Base-by-base conservation (phyloP, 2,113 vertebrate species). In the Saguinus midas region DNA sequence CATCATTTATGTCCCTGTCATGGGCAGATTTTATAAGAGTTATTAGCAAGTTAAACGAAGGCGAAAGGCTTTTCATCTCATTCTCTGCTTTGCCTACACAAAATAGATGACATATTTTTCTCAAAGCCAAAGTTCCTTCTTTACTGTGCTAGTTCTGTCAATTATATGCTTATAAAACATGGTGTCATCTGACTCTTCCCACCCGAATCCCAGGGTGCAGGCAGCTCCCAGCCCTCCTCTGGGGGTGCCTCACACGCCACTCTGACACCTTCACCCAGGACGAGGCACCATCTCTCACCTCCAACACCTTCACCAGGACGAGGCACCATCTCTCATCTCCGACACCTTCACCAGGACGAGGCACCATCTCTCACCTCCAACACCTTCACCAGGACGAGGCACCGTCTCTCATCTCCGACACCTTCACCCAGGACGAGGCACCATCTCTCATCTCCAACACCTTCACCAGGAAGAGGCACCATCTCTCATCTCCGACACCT, bases 21-120 rank as follows among this genome's bases (percentile, higher is more conserved):
- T 50, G 76, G 50, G 84, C 20, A 92, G 58, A 57, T 43, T 83
- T 23, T 78, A 57, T 29, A 72, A 86, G 79, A 86, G 8, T 90
- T 83, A 86, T 73, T 84, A 80, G n/a, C 90, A 70, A 84, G 48
- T 83, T 95, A 73, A 96, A 94, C 85, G 55, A 87, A 55, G 4
- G 27, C 43, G 18, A 68, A 52, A 37, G 48, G 14, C 37, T 87
- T 90, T 94, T 90, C 32, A 55, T 35, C 75, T 66, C 14, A 81
- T 64, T 83, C 81, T 88, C 66, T 25, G 37, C 35, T 79, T 89
- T 75, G 7, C 18, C 43, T 25, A 52, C n/a, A 79, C n/a, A 89
- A 66, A 70, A 93, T 3, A 81, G 79, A 64, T 86, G 45, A 43
- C 52, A 80, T 57, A 23, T 82, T 91, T 79, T 48, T 52, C 35